A percentile compares a stretch with the other conserved stretches of the same genome.
These are phyloP conservation scores for Pyxicephalus adspersus DNA, from an alignment of 2,113 vertebrate genomes.

Conservation along the genomic window DNA sequence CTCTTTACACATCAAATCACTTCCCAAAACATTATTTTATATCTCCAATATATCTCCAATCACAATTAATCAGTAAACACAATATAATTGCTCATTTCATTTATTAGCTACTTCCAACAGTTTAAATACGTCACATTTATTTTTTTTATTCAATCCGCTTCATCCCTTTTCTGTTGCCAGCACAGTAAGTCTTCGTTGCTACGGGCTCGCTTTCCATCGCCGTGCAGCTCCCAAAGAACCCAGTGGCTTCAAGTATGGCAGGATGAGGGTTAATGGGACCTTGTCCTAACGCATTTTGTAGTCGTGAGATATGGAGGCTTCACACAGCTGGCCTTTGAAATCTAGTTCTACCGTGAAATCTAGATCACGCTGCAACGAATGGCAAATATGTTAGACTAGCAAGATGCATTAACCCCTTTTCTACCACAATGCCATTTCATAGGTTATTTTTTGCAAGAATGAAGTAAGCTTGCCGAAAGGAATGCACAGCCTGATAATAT, in stretches of 20 bases:
- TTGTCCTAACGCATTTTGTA: slow-evolving; percentile 93
- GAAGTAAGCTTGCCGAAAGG: too few species aligned
- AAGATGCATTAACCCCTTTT: neutral
- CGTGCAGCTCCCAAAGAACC: slow-evolving; percentile 56
- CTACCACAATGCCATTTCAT: neutral
- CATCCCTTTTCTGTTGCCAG: slow-evolving; percentile 12
- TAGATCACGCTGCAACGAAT: slow-evolving; percentile 86
- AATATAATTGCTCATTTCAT: slow-evolving; percentile 22
- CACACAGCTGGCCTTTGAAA: slow-evolving; percentile 97
- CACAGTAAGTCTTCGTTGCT: slow-evolving; percentile 4
- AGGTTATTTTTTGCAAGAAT: neutral
- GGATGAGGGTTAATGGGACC: slow-evolving; percentile 58
- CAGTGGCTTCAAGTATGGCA: slow-evolving; percentile 63
- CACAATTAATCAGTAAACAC: slow-evolving; percentile 3
- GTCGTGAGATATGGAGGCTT: slow-evolving; percentile 92
- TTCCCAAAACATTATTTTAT: neutral
- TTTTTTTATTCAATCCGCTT: neutral
- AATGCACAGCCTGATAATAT: too few species aligned
- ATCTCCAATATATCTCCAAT: neutral
- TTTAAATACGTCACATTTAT: neutral
- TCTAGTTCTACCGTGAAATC: slow-evolving; percentile 97
- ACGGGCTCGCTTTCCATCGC: slow-evolving; percentile 11
- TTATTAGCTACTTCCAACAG: slow-evolving; percentile 43
- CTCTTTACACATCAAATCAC: neutral
- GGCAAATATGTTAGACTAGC: neutral